phyloP scores from a whole-genome alignment of 92 coral and sea anemone genomes.

The Siderastrea siderea region DNA sequence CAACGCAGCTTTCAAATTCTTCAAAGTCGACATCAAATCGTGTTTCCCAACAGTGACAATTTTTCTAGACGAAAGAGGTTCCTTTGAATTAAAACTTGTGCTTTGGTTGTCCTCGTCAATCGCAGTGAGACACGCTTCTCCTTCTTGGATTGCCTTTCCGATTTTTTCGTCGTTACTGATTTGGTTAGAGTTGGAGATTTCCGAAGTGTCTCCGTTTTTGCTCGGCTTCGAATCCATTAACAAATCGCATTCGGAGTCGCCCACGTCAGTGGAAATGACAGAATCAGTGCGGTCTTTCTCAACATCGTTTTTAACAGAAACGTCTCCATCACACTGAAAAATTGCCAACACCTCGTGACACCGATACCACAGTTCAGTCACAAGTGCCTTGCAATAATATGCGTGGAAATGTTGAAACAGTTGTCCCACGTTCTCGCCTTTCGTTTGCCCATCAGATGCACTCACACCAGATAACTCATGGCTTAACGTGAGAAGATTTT shows the following conservation, averaged over 20 bases:
- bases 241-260: neutral
- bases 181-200: neutral
- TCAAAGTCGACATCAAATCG: constrained; percentile 12
- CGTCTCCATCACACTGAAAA: neutral
- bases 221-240: neutral
- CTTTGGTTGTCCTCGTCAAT: neutral
- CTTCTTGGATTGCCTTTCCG: neutral
- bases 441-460: constrained; percentile 6
- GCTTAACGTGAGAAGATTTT: constrained; percentile 51
- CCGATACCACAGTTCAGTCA: constrained; percentile 83
- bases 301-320: neutral
- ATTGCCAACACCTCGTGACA: constrained; percentile 43
- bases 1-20: neutral
- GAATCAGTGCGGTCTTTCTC: neutral
- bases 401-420: constrained; percentile 73
- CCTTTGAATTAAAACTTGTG: neutral
- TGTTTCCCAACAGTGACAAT: neutral
- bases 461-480: neutral
- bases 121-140: neutral
- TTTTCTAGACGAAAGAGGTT: neutral
- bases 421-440: neutral
- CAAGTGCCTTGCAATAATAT: constrained; percentile 58
- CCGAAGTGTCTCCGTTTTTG: neutral
- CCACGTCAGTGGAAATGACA: neutral
- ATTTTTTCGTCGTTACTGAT: neutral